Base-by-base conservation (phyloP, 2,888 invertebrate genomes). In the Pharmacophagus antenor region DNA sequence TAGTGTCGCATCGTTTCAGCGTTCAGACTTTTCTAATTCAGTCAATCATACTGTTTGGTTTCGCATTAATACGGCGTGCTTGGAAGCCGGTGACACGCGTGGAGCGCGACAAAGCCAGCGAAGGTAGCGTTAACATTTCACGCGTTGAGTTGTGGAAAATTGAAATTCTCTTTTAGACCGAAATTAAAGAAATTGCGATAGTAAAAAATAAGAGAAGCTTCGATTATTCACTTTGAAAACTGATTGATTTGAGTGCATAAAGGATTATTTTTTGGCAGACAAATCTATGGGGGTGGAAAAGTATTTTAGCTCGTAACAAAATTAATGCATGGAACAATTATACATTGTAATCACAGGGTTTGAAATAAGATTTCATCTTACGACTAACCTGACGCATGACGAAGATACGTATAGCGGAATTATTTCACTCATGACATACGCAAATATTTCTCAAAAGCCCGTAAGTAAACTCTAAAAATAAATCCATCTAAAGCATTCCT, bases 401-500 rank as follows among this genome's bases (percentile, higher is more conserved):
- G 5, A 21, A 44, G 10, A 2, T 18, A n/a, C 5, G 8, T 10
- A 7, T 8, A 44, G 18, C 18, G 8, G 42, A 27, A 10, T 20
- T 17, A 18, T 18, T n/a, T 41, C 15, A n/a, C n/a, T 20, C 42
- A 44, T 18, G 7, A 37, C 18, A 44, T 10, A 27, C 5, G 27
- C 62, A 65, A 31, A 56, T 27, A 61, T 58, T 57, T 63, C 62
- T 75, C 71, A 66, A 80, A 37, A 37, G 84, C 79, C 82, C 84
- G 81, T 83, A 76, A 76, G 58, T 74, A 75, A 75, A 77, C 82
- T 82, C 84, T 83, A 84, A 68, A 79, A 84, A 79, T 73, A 75
- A 56, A 56, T 52, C 48, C 56, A 61, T 61, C 72, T 72, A 74
- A 85, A 87, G 85, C 86, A 76, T 77, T 71, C 68, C 67, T 59